phyloP scores from a whole-genome alignment of 2,113 vertebrate species.

The Taxidea taxus region DNA sequence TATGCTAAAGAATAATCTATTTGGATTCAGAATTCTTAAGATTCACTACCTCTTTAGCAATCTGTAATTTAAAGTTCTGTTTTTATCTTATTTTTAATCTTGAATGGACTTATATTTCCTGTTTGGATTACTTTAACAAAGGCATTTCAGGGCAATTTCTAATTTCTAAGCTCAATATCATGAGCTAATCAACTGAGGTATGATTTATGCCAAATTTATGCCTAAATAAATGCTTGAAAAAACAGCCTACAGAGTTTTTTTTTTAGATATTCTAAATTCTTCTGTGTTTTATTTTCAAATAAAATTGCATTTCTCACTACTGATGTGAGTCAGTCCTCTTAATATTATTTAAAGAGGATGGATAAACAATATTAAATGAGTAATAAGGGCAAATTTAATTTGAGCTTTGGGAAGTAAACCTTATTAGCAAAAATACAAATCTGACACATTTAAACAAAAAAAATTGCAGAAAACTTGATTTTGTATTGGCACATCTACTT shows the following conservation, averaged over 20 bases:
- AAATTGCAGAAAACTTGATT: constrained; percentile 40
- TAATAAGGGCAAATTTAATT: constrained; percentile 66
- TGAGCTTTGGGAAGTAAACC: constrained; percentile 54
- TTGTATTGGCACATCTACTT: background rate
- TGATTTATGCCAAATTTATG: background rate
- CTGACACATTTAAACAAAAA: constrained; percentile 10
- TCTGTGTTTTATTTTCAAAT: background rate
- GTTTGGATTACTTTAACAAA: background rate
- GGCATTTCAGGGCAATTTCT: background rate
- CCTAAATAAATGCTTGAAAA: background rate
- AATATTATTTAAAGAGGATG: constrained; percentile 40
- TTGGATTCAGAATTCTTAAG: background rate
- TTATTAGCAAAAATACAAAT: constrained; percentile 64
- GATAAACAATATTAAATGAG: constrained; percentile 34
- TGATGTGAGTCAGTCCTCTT: background rate
- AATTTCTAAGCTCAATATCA: background rate
- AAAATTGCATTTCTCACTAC: background rate
- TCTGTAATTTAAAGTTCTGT: background rate
- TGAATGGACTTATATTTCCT: background rate
- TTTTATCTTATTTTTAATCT: background rate
- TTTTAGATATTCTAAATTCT: background rate
- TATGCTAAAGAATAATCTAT: background rate
- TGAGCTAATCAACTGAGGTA: background rate
- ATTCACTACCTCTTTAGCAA: background rate
- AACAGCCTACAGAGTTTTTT: background rate